These are phyloP conservation scores for Bembecia ichneumoniformis DNA, from an alignment of 2,888 invertebrate species.

Conservation along the genomic window DNA sequence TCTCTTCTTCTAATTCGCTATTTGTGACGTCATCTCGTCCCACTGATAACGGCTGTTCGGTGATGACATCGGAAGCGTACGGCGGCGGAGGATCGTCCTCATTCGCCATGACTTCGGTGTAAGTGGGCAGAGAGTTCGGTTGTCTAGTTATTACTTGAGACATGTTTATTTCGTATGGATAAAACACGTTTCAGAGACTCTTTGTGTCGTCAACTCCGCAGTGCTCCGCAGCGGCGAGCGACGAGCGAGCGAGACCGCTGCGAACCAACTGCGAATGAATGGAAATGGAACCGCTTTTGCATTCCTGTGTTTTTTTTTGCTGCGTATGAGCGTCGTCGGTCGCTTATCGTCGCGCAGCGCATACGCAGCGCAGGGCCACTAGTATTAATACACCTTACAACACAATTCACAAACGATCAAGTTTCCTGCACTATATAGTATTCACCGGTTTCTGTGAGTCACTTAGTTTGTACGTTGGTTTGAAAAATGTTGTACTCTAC, in stretches of 20 bases:
- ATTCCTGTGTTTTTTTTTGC: conserved; percentile 1
- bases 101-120: background rate
- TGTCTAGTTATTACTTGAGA: background rate
- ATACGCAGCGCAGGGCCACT: background rate
- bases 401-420: too few species aligned
- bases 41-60: background rate
- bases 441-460: too few species aligned
- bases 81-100: background rate
- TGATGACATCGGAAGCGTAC: background rate
- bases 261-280: too few species aligned
- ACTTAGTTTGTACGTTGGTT: too few species aligned
- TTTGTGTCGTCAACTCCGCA: background rate
- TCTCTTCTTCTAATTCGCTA: background rate
- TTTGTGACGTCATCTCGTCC: background rate
- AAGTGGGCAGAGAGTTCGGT: background rate
- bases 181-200: too few species aligned
- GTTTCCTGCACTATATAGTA: too few species aligned
- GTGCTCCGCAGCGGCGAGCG: too few species aligned
- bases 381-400: too few species aligned
- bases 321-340: conserved; percentile 7
- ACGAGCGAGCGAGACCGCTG: background rate
- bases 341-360: background rate
- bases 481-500: too few species aligned
- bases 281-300: conserved; percentile 3
- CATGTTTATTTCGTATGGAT: background rate